phyloP scores from a whole-genome alignment of 2,888 invertebrate genomes.

The Spisula solida region DNA sequence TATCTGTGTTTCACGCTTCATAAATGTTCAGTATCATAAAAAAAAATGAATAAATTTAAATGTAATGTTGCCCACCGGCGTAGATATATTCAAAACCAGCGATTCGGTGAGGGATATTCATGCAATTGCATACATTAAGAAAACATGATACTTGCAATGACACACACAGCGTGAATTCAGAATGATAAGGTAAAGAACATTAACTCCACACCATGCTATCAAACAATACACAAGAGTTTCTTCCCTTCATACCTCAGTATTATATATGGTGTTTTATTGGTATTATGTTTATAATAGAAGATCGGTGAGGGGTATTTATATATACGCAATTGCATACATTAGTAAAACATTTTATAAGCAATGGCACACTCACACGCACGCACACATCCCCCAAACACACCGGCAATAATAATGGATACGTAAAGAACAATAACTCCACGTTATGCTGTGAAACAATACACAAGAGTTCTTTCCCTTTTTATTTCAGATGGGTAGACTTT shows the following conservation, averaged over 20 bases:
- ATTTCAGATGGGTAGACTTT: too few relatives aligned
- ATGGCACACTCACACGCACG: too few relatives aligned
- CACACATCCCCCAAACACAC: too few relatives aligned
- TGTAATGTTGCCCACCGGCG: not conserved
- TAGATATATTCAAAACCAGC: constrained; percentile 6
- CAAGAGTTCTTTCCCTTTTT: too few relatives aligned
- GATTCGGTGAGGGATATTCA: not conserved
- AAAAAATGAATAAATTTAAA: constrained; percentile 15
- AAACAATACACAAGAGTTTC: not conserved
- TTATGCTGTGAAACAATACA: too few relatives aligned
- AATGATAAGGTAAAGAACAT: not conserved
- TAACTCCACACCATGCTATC: not conserved
- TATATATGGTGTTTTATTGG: too few relatives aligned
- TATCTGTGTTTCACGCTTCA: not conserved
- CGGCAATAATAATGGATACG: too few relatives aligned
- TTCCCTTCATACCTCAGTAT: not conserved
- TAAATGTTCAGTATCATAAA: constrained; percentile 1
- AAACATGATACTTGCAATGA: not conserved
- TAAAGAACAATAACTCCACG: too few relatives aligned
- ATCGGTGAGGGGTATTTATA: too few relatives aligned
- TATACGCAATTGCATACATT: too few relatives aligned
- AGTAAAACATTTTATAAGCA: too few relatives aligned
- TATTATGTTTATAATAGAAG: too few relatives aligned
- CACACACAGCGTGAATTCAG: not conserved
- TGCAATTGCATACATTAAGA: constrained; percentile 50